Base-by-base conservation (phyloP, 2,113 vertebrate genomes). In the Empidonax alnorum region DNA sequence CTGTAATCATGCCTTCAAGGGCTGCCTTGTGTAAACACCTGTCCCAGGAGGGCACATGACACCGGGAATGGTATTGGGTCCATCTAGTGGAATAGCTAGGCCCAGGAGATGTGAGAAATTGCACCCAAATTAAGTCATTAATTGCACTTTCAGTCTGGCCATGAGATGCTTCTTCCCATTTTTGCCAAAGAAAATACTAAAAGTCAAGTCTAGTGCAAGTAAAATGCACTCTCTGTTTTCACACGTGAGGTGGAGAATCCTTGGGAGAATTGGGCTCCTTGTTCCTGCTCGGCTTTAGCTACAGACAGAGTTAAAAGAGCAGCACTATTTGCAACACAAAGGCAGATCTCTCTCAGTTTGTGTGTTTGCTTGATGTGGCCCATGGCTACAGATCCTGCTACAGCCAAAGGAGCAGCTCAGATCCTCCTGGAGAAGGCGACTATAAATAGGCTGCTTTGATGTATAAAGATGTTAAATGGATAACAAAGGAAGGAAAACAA, bases 121-220 rank as follows among this genome's bases (percentile, higher is more conserved):
- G 0, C 23, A 7, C 3, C 33, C 20, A 55, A 73, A 84, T 56
- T 2, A 63, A 87, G 53, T 23, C 56, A 21, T 65, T 28, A 78
- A 72, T 47, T 84, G 16, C 62, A n/a, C 3, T 23, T 52, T 80
- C 35, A 37, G 53, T 12, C 37, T 12, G n/a, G 25, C 0, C 1
- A 21, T 1, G 68, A 73, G 62, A 6, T 14, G 55, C 4, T 35
- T 5, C 85, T n/a, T 42, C 55, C 18, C 21, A 0, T 39, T 63
- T 61, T 39, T 59, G 47, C 50, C 35, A 5, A 35, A 53, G 87
- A 22, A 46, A 0, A 3, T 49, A 3, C 19, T 31, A 1, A 37
- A 37, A 71, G 23, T 21, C 3, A 46, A 39, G 37, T 1, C 14
- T 5, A 6, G 49, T 0, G 1, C 37, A 7, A 8, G 72, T 2